These are phyloP conservation scores for Latrodectus hesperus DNA, from an alignment of 2,888 invertebrate genomes.

Conservation along the genomic window DNA sequence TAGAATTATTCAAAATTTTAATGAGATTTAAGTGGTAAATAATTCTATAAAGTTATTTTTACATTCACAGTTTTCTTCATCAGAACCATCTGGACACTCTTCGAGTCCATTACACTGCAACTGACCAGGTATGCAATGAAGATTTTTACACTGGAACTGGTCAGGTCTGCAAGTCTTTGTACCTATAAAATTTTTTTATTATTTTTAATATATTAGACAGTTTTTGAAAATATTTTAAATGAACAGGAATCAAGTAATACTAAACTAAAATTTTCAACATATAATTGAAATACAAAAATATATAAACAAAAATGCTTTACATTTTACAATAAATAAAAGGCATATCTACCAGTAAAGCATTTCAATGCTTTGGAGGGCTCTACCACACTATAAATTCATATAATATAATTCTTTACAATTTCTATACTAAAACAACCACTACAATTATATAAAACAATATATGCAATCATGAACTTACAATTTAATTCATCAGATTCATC, in stretches of 20 bases:
- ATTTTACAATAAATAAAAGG: no score
- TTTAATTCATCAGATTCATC: slow-evolving; percentile 76
- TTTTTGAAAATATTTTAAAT: no score
- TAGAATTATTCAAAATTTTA: no score
- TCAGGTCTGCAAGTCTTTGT: slow-evolving; percentile 87
- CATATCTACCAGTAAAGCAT: no score
- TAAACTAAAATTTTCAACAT: not conserved
- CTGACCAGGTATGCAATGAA: slow-evolving; percentile 78
- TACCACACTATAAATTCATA: no score
- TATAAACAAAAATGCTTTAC: not conserved
- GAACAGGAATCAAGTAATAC: no score
- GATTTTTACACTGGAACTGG: slow-evolving; percentile 85
- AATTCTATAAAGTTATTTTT: not conserved
- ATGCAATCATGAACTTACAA: slow-evolving; percentile 33
- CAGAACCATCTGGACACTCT: slow-evolving; percentile 89
- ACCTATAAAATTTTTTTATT: slow-evolving; percentile 23
- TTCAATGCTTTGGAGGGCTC: no score
- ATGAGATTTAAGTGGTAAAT: no score
- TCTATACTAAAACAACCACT: not conserved
- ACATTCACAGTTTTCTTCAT: slow-evolving; percentile 84
- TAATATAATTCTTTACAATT: not conserved
- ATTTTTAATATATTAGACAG: not conserved
- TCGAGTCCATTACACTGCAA: slow-evolving; percentile 86
- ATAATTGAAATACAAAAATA: not conserved
- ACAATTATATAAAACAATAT: not conserved